Conservation (phyloP, 2,113 vertebrate species). For the Pseudopipra pipra region DNA sequence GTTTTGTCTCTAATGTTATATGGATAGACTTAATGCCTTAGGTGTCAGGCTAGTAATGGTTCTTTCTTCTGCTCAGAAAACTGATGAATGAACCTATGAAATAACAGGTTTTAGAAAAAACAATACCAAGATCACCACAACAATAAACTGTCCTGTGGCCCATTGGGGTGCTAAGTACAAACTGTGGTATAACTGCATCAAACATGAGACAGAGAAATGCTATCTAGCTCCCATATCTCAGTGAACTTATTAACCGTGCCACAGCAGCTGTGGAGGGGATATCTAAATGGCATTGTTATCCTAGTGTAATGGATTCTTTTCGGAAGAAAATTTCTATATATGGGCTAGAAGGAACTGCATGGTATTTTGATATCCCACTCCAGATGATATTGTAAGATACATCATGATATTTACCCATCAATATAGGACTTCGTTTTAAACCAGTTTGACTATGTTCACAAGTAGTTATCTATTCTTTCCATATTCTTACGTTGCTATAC, state of each 20-base stretch:
- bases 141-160: background rate
- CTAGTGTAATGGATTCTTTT: background rate
- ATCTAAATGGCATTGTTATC: background rate
- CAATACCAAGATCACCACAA: background rate
- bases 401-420: background rate
- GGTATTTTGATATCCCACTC: background rate
- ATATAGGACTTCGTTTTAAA: background rate
- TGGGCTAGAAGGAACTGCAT: background rate
- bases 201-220: background rate
- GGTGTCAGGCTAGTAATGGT: accelerated
- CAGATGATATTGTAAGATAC: background rate
- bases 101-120: background rate
- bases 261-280: background rate
- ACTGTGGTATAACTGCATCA: background rate
- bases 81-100: background rate
- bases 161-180: background rate
- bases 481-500: background rate
- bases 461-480: background rate
- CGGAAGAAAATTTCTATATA: background rate
- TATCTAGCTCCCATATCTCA: background rate
- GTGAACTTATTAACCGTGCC: background rate
- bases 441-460: background rate
- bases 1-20: background rate
- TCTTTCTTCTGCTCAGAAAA: background rate
- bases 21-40: background rate